Percentiles rank a stretch among this genome's conserved stretches.
These are phyloP conservation scores for Doryteuthis pealeii DNA, from an alignment of 1,140 invertebrate species.

Conservation along the genomic window DNA sequence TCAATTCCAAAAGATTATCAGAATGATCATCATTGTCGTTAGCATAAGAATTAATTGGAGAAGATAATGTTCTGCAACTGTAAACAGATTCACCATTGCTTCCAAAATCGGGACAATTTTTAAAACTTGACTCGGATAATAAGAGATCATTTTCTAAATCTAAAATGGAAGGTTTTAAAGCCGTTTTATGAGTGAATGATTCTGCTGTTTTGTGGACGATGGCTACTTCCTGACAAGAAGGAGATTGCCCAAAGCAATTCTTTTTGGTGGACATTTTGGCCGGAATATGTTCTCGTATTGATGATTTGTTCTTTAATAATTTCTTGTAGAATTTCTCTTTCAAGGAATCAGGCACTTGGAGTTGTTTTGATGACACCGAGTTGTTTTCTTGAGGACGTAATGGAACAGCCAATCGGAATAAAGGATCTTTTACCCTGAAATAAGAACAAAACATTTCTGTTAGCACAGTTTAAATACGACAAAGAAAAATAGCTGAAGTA, in stretches of 20 bases:
- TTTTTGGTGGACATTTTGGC: not conserved
- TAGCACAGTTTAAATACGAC: not conserved
- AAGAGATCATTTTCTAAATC: not conserved
- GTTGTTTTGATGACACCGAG: constrained; percentile 49
- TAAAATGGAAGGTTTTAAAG: not conserved
- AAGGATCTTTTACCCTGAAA: constrained; percentile 74
- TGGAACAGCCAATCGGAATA: constrained; percentile 77
- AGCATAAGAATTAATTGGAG: not conserved
- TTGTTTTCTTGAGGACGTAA: constrained; percentile 57
- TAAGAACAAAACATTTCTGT: constrained; percentile 60
- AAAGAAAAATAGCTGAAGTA: not conserved
- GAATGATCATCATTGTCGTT: not conserved
- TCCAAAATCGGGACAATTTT: too few species aligned
- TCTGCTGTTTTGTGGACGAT: not conserved
- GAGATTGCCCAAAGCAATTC: not conserved
- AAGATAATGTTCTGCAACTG: not conserved
- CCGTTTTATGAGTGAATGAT: not conserved
- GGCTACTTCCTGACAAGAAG: not conserved
- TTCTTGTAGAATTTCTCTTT: constrained; percentile 35
- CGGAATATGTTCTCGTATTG: not conserved
- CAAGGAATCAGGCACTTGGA: constrained; percentile 33
- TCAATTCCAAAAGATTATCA: too few species aligned
- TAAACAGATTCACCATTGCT: not conserved
- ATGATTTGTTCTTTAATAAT: constrained; percentile 22
- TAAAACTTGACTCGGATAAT: not conserved